Evolutionary conservation across 92 coral and sea anemone genomes (phyloP), one percentile per base, ranked within the genome.

Genomic region (Siderastrea siderea): DNA sequence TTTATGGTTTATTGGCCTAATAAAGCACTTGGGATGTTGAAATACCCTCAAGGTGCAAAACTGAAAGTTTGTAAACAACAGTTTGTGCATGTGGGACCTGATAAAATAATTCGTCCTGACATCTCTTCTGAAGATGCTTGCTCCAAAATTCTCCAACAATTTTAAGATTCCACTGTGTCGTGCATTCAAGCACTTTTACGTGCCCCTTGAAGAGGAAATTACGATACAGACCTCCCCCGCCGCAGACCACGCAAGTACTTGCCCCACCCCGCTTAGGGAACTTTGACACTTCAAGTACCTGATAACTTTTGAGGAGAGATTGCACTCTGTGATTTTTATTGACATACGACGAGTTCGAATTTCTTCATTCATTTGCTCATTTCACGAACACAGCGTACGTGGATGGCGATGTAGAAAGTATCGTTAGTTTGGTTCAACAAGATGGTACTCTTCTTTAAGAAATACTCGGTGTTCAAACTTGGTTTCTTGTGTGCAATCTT

Each of bases 221-320:
- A n/a, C n/a, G n/a, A n/a, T n/a, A n/a, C n/a, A n/a, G n/a, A n/a
- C 59, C 77, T 17, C 77, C 77, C 77, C 62, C 61, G 17, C 62
- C 17, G 38, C 66, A 65, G 3, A 43, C 47, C 51, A 55, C 65
- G 8, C 78, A 72, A 60, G 15, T 16, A 75, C 68, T 15, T 58
- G 65, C 68, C 48, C 67, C 80, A 14, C 80, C 80, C 67, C 10
- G 14, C 80, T 57, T 6, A 44, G 66, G 57, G 54, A 0, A 50
- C 45, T 19, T 71, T 50, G 54, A 19, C 5, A 1, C 13, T 8
- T 71, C 17, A 14, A 9, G 19, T 10, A 54, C 79, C 45, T 44
- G 45, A 60, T 6, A 16, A 14, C 13, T 3, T 19, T 4, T 53
- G 8, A 53, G 54, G 7, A 10, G 46, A 53, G 79, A 43, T 4